A percentile compares a stretch with the other conserved stretches of the same genome.
Evolutionary conservation across 1,140 invertebrate species (phyloP).

Genomic region (Hydropsyche tenuis): DNA sequence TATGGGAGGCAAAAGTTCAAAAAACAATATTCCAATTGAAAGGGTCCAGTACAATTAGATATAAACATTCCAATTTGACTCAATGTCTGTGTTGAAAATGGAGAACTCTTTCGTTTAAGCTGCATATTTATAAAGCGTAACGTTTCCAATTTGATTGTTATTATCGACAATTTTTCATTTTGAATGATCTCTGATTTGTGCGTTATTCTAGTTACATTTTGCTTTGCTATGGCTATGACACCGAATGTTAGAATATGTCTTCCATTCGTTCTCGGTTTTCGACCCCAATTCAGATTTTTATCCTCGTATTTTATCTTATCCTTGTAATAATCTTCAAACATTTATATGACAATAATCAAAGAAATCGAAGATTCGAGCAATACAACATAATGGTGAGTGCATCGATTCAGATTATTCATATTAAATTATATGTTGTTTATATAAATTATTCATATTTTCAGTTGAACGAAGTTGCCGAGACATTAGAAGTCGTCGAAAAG

Average conservation of each 20-base stretch:
- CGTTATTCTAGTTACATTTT: slow-evolving; percentile 21
- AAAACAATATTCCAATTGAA: too few species aligned
- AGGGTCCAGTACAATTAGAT: too few species aligned
- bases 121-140: too few species aligned
- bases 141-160: too few species aligned
- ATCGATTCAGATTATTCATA: slow-evolving; percentile 24
- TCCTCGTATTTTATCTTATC: slow-evolving; percentile 55
- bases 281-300: slow-evolving; percentile 43
- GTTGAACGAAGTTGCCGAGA: slow-evolving; percentile 62
- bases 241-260: slow-evolving; percentile 41
- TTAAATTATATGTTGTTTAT: neutral
- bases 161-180: too few species aligned
- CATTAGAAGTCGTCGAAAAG: slow-evolving; percentile 59
- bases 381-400: slow-evolving; percentile 45
- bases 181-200: too few species aligned
- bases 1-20: too few species aligned
- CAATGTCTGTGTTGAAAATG: too few species aligned
- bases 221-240: slow-evolving; percentile 42
- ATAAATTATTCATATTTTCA: slow-evolving; percentile 51
- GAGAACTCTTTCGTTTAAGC: too few species aligned
- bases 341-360: slow-evolving; percentile 60
- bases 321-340: slow-evolving; percentile 61
- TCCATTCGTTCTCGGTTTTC: slow-evolving; percentile 44
- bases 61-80: too few species aligned
- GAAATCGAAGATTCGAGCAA: slow-evolving; percentile 44